Evolutionary conservation across 1,140 invertebrate genomes (phyloP).

Genomic region (Cheumatopsyche charites): DNA sequence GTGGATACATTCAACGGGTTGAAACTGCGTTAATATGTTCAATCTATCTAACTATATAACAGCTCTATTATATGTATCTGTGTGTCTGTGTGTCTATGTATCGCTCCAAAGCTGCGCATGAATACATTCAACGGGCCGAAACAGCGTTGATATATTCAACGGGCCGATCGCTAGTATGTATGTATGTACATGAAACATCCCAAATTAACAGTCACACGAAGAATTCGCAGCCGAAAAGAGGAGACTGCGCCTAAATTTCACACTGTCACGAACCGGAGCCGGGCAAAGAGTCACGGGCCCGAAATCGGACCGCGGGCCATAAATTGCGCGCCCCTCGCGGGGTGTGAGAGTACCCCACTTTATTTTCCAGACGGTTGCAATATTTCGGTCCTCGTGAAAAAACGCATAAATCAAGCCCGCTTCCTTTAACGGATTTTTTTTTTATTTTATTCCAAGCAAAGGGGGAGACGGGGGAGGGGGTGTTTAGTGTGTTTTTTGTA

Average conservation of each 20-base stretch:
- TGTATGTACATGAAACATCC: too few species aligned
- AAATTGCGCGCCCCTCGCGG: conserved; percentile 17
- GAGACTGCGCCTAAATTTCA: not conserved
- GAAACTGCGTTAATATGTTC: too few species aligned
- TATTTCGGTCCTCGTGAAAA: conserved; percentile 38
- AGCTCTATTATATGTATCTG: too few species aligned
- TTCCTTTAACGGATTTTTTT: conserved; percentile 47
- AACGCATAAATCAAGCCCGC: conserved; percentile 41
- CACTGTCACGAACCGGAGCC: not conserved
- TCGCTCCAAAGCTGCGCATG: too few species aligned
- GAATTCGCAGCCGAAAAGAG: not conserved
- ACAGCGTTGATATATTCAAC: too few species aligned
- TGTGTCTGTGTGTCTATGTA: too few species aligned
- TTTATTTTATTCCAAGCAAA: not conserved
- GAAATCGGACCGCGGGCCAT: conserved; percentile 22
- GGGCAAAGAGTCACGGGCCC: conserved; percentile 13
- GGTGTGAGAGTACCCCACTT: conserved; percentile 9
- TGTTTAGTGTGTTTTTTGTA: not conserved
- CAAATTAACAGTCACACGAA: not conserved
- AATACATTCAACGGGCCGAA: too few species aligned
- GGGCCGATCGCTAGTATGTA: too few species aligned
- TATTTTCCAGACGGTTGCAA: conserved; percentile 36
- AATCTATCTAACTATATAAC: too few species aligned
- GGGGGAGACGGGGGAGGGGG: not conserved
- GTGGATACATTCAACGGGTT: too few species aligned